Evolutionary conservation across 2,113 vertebrate species (phyloP).

Genomic region (Percina caprodes): DNA sequence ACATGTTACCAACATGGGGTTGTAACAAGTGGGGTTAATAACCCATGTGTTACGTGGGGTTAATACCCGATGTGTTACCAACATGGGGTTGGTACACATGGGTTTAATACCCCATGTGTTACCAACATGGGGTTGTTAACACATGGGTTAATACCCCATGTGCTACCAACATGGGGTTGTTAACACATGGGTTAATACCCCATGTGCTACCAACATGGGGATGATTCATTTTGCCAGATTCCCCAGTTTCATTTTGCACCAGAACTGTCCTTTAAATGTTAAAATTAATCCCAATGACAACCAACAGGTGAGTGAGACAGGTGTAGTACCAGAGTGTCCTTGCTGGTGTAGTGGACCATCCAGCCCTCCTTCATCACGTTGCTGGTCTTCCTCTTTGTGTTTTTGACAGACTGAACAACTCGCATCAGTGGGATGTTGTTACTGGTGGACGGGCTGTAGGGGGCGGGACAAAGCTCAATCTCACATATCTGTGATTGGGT

Average conservation of each 20-base stretch:
- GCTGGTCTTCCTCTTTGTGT: constrained; percentile 96
- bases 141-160: no score
- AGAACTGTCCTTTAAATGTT: accelerated
- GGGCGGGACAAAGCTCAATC: constrained; percentile 15
- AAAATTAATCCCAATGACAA: neutral
- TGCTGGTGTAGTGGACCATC: constrained; percentile 98
- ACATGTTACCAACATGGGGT: no score
- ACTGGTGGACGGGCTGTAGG: constrained; percentile 89
- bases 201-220: no score
- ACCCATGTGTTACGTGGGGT: no score
- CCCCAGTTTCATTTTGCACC: no score
- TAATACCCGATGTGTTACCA: no score
- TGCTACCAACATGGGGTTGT: no score
- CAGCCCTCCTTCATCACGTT: constrained; percentile 96
- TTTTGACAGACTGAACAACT: constrained; percentile 95
- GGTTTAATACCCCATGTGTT: no score
- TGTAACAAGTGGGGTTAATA: no score
- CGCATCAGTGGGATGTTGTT: constrained; percentile 99
- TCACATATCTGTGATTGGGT: neutral
- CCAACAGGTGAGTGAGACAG: neutral
- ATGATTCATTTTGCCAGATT: accelerated
- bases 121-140: no score
- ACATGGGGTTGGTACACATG: no score
- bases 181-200: no score
- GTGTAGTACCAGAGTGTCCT: constrained; percentile 89